Conservation (phyloP, 2,113 vertebrate species). For the Aramus guarauna region DNA sequence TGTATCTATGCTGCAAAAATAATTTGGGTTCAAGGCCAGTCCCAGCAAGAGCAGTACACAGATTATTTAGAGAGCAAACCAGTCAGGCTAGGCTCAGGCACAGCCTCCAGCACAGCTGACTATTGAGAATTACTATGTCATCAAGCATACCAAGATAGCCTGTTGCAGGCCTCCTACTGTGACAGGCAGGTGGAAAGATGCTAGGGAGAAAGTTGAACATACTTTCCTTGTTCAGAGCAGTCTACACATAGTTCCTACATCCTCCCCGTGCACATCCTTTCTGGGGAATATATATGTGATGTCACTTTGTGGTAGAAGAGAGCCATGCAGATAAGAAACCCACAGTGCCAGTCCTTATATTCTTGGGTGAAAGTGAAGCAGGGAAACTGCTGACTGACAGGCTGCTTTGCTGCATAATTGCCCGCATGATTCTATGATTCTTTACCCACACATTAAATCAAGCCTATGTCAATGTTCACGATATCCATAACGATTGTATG, state of each 20-base stretch:
- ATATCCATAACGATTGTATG: accelerated
- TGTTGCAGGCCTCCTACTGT: not conserved
- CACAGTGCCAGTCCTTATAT: not conserved
- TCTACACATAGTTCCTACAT: not conserved
- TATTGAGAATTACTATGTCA: not conserved
- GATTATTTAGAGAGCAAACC: not conserved
- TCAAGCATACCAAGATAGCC: not conserved
- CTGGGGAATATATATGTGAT: not conserved
- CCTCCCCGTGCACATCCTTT: not conserved
- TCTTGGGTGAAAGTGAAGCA: not conserved
- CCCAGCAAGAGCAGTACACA: not conserved
- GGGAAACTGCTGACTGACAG: not conserved
- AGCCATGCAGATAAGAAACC: not conserved
- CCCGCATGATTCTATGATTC: no score
- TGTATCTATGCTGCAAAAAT: not conserved
- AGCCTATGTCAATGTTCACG: not conserved
- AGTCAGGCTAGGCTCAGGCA: not conserved
- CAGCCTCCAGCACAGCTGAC: not conserved
- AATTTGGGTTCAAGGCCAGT: not conserved
- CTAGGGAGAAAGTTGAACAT: not conserved
- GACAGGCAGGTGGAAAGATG: not conserved
- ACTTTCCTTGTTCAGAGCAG: not conserved
- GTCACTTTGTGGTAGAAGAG: not conserved
- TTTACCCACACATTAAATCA: not conserved
- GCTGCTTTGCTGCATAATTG: not conserved